Evolutionary conservation across 2,888 invertebrate genomes (phyloP).

Genomic region (Mesochorus sp.): DNA sequence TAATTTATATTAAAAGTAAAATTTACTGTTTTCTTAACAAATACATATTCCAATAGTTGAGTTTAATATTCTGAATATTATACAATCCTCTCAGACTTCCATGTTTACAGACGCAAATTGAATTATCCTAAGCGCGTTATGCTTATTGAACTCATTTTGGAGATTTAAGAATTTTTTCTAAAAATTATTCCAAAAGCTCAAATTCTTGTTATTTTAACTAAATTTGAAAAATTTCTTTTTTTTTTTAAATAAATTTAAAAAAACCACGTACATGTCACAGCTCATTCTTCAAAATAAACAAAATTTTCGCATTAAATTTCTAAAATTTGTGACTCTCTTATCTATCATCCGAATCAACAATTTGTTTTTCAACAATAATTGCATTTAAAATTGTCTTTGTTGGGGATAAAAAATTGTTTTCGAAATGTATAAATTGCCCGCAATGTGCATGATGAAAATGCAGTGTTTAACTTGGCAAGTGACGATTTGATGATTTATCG

Average conservation of each 20-base stretch:
- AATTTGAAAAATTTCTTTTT: background rate
- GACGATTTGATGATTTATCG: background rate
- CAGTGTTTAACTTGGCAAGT: background rate
- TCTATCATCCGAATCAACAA: background rate
- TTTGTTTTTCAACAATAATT: background rate
- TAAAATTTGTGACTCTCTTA: background rate
- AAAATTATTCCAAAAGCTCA: background rate
- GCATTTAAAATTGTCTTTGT: background rate
- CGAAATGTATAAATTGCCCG: background rate
- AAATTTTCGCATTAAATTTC: too few relatives aligned
- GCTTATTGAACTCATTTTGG: background rate
- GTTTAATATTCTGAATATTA: background rate
- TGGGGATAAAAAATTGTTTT: background rate
- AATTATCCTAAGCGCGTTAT: slow-evolving; percentile 35
- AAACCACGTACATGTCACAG: too few relatives aligned
- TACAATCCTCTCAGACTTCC: slow-evolving; percentile 14
- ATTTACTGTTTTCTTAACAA: too few relatives aligned
- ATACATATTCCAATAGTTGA: background rate
- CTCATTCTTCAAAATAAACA: too few relatives aligned
- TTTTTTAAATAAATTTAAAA: too few relatives aligned
- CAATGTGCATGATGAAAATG: background rate
- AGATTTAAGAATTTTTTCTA: background rate
- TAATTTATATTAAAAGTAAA: too few relatives aligned
- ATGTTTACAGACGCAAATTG: slow-evolving; percentile 39
- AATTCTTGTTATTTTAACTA: background rate